Evolutionary conservation across 2,113 vertebrate genomes (phyloP).

Genomic region (Odontophorus gujanensis): DNA sequence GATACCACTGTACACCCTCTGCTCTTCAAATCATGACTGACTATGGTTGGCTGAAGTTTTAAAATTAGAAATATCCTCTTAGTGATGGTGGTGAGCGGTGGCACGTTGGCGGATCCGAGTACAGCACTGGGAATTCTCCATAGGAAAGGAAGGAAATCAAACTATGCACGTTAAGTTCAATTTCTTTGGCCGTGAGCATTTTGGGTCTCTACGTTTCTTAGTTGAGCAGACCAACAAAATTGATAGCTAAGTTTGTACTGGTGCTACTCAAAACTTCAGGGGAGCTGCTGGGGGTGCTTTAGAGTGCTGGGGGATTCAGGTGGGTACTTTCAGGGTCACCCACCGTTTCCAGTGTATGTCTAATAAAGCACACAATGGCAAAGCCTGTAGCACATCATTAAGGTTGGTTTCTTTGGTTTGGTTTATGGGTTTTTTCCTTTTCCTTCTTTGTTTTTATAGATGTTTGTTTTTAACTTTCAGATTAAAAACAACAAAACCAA

Average conservation of each 20-base stretch:
- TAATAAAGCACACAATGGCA: neutral
- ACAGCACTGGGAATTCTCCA: neutral
- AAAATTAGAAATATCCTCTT: neutral
- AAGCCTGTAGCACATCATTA: neutral
- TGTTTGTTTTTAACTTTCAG: neutral
- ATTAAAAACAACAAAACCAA: neutral
- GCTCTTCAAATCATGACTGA: neutral
- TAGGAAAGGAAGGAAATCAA: neutral
- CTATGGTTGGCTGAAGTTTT: neutral
- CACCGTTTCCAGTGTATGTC: neutral
- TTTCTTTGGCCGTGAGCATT: neutral
- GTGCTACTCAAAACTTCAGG: neutral
- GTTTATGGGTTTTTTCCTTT: neutral
- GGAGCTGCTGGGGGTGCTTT: neutral
- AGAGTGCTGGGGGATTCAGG: neutral
- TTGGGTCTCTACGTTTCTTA: neutral
- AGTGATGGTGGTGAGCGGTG: neutral
- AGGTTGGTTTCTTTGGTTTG: neutral
- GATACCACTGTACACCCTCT: neutral
- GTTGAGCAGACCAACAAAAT: neutral
- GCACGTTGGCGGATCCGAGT: neutral
- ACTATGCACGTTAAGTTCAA: neutral
- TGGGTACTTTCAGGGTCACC: neutral
- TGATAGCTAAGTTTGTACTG: neutral
- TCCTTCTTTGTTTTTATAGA: neutral